A percentile compares a stretch with the other conserved stretches of the same genome.
Conservation (phyloP, 2,797 vertebrate species). For the Anguilla anguilla region DNA sequence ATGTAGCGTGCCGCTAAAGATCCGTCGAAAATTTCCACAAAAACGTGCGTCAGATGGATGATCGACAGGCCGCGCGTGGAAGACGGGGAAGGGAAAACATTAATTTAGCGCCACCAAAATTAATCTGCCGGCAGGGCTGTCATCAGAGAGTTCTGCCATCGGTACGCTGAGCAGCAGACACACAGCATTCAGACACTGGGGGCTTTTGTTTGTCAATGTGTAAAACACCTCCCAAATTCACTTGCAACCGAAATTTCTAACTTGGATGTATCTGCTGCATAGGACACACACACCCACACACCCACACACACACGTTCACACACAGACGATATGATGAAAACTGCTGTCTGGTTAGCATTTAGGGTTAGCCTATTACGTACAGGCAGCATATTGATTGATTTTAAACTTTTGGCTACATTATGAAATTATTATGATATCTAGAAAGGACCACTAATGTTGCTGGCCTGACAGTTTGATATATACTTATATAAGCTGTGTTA, state of each 20-base stretch:
- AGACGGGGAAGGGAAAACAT: background rate
- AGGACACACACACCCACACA: background rate
- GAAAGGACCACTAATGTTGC: background rate
- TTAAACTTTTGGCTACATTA: background rate
- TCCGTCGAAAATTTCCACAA: background rate
- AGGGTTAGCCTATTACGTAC: background rate
- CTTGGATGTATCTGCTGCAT: background rate
- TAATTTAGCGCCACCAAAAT: background rate
- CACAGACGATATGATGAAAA: background rate
- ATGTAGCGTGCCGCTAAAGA: background rate
- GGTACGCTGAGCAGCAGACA: background rate
- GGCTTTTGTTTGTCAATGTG: background rate
- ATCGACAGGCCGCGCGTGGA: background rate
- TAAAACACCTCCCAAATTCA: background rate
- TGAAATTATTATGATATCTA: background rate
- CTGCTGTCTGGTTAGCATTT: no score
- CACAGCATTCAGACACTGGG: background rate
- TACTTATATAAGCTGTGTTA: background rate
- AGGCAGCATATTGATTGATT: background rate
- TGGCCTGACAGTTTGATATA: background rate
- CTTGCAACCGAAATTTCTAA: background rate
- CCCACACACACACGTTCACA: background rate
- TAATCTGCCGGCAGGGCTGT: background rate
- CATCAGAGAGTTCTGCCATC: background rate
- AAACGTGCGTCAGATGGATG: background rate